phyloP scores from a whole-genome alignment of 2,113 vertebrate species.

The Brachyhypopomus occidentalis region DNA sequence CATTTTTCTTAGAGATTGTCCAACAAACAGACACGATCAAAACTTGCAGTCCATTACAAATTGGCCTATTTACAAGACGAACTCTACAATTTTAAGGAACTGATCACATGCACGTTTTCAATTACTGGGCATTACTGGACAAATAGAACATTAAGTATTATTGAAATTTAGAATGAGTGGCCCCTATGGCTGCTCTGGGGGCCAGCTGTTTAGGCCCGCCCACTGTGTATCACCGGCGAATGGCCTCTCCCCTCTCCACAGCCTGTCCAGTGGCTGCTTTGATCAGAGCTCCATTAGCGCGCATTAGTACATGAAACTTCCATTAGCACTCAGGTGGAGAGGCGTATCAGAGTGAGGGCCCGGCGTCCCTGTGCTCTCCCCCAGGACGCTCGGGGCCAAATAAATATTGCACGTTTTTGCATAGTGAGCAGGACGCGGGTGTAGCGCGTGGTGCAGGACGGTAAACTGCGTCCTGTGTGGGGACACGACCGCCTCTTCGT shows the following conservation, averaged over 20 bases:
- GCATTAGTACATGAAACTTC: constrained; percentile 66
- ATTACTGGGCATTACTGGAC: too few species aligned
- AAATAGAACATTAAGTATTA: not conserved
- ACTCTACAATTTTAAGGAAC: too few species aligned
- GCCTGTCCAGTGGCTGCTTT: constrained; percentile 50
- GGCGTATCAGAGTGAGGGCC: constrained; percentile 53
- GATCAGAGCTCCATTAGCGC: constrained; percentile 60
- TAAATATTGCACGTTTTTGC: constrained; percentile 57
- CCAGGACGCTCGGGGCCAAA: constrained; percentile 25
- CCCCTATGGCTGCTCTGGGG: too few species aligned
- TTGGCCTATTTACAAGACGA: too few species aligned
- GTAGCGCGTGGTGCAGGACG: constrained; percentile 58
- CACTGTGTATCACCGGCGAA: constrained; percentile 45
- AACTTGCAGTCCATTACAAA: not conserved
- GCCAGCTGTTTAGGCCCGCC: not conserved
- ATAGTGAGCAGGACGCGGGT: constrained; percentile 17
- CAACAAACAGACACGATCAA: not conserved
- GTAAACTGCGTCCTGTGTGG: constrained; percentile 37
- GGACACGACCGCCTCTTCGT: constrained; percentile 10
- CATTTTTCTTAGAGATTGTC: not conserved
- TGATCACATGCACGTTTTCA: too few species aligned
- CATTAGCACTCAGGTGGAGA: constrained; percentile 64
- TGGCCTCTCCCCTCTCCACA: constrained; percentile 18
- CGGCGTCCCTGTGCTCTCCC: constrained; percentile 9
- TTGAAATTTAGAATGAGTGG: not conserved